phyloP scores from a whole-genome alignment of 2,113 vertebrate species.

The Corydoras maculifer region DNA sequence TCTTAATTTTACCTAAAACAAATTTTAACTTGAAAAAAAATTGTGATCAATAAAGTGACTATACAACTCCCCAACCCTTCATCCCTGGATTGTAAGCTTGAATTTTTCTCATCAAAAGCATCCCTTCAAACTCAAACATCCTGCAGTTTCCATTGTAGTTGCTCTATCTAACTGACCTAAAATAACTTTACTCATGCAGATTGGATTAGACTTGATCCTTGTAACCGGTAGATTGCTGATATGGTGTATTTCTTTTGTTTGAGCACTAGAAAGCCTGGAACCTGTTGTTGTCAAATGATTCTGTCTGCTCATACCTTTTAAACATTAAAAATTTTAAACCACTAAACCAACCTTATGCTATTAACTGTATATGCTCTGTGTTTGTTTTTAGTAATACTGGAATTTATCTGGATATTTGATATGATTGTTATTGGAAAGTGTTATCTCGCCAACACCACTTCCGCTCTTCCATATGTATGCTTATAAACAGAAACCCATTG shows the following conservation, averaged over 20 bases:
- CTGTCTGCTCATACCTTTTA: conserved; percentile 5
- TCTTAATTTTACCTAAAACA: too few relatives aligned
- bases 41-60: conserved; percentile 22
- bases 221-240: conserved; percentile 61
- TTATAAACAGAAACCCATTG: too few relatives aligned
- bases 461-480: too few relatives aligned
- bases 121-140: conserved; percentile 31
- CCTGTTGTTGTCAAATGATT: conserved; percentile 31
- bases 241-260: conserved; percentile 60
- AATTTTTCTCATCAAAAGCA: conserved; percentile 36
- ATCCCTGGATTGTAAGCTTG: conserved; percentile 7
- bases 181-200: conserved; percentile 50
- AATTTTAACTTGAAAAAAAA: too few relatives aligned
- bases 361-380: too few relatives aligned
- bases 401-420: too few relatives aligned
- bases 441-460: too few relatives aligned
- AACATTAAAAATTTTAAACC: too few relatives aligned
- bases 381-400: too few relatives aligned
- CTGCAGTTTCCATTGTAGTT: conserved; percentile 37
- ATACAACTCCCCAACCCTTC: not conserved
- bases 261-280: conserved; percentile 42
- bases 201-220: conserved; percentile 57
- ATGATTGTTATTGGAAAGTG: too few relatives aligned
- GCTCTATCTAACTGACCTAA: conserved; percentile 50
- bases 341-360: too few relatives aligned